Evolutionary conservation across 2,888 invertebrate genomes (phyloP).

Genomic region (Molorchus minor): DNA sequence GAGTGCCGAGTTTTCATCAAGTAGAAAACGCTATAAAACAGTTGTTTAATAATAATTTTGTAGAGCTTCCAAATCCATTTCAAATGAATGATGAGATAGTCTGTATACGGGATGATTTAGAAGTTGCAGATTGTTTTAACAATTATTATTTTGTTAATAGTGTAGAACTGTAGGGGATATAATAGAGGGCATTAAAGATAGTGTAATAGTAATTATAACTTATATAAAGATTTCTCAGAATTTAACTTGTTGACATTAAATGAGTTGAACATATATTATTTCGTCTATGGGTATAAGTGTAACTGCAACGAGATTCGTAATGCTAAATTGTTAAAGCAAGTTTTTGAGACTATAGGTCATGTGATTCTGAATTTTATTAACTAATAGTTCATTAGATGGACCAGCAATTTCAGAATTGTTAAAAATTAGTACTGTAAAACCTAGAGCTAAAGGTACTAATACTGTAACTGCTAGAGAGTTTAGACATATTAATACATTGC

Average conservation of each 20-base stretch:
- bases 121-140: not conserved
- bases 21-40: conserved; percentile 1
- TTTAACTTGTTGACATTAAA: conserved; percentile 5
- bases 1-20: too few relatives aligned
- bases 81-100: conserved; percentile 1
- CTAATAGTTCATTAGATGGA: conserved; percentile 4
- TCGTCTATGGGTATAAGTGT: not conserved
- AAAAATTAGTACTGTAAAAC: conserved; percentile 4
- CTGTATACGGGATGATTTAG: conserved; percentile 1
- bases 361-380: conserved; percentile 7
- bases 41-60: conserved; percentile 2
- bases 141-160: conserved; percentile 4
- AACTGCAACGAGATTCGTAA: conserved; percentile 6
- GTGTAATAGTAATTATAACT: conserved; percentile 15
- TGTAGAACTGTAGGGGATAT: conserved; percentile 1
- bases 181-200: conserved; percentile 6
- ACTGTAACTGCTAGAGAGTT: conserved; percentile 6
- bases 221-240: conserved; percentile 9
- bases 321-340: conserved; percentile 9
- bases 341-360: conserved; percentile 4
- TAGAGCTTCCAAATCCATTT: not conserved
- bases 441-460: conserved; percentile 5
- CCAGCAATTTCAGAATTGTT: conserved; percentile 13
- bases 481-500: conserved; percentile 11
- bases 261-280: conserved; percentile 2